Evolutionary conservation across 2,113 vertebrate genomes (phyloP).

Genomic region (Mixornis gularis): DNA sequence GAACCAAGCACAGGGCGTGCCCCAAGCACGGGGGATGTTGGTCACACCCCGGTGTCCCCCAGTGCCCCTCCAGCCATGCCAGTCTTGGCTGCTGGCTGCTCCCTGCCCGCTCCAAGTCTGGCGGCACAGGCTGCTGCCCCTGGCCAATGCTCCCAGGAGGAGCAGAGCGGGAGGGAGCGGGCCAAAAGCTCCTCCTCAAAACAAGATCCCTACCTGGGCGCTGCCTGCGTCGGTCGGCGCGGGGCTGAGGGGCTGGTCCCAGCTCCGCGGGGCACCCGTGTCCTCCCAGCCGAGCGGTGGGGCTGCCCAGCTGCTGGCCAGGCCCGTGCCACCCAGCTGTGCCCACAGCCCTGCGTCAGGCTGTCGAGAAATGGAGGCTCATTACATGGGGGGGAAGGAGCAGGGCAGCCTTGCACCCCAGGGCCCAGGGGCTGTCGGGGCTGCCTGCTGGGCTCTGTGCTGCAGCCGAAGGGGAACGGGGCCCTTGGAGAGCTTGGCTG

Average conservation of each 20-base stretch:
- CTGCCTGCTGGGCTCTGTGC: not conserved
- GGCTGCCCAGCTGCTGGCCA: constrained; percentile 32
- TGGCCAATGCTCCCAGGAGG: not conserved
- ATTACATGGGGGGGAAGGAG: not conserved
- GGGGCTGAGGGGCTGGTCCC: constrained; percentile 47
- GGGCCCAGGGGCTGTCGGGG: not conserved
- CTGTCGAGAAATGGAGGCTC: constrained; percentile 44
- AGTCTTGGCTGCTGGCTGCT: accelerated
- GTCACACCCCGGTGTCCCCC: not conserved
- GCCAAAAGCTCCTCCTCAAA: constrained; percentile 5
- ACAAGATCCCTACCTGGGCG: constrained; percentile 37
- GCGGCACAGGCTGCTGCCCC: not conserved
- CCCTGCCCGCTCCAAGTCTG: accelerated
- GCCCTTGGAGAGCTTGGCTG: not conserved
- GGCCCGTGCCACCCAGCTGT: constrained; percentile 32
- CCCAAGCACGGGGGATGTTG: accelerated
- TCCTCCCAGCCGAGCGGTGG: constrained; percentile 31
- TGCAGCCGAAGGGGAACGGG: accelerated
- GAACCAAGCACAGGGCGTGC: not conserved
- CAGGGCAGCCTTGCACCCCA: not conserved
- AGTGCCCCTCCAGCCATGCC: not conserved
- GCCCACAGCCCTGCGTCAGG: constrained; percentile 43
- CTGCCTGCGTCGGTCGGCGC: constrained; percentile 31
- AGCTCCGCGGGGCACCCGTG: not conserved
- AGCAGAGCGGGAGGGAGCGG: not conserved